Conservation (phyloP, 2,797 vertebrate genomes). For the Tarsius wallacei region DNA sequence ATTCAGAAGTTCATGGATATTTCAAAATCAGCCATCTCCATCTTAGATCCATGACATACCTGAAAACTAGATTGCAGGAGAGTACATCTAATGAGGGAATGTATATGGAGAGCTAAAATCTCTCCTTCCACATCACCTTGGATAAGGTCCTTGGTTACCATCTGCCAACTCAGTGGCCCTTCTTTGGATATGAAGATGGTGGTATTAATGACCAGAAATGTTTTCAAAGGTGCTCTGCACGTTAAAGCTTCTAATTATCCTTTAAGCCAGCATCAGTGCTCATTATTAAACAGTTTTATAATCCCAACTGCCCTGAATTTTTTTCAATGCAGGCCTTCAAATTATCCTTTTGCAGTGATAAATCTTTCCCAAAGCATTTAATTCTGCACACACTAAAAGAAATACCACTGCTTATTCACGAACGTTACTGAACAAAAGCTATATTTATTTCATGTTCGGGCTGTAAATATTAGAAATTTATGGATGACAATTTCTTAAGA, state of each 20-base stretch:
- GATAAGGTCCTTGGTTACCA: constrained; percentile 50
- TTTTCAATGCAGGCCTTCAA: constrained; percentile 57
- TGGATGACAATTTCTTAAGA: constrained; percentile 79
- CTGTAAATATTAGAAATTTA: constrained; percentile 82
- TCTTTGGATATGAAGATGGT: constrained; percentile 46
- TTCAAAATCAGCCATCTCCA: background rate
- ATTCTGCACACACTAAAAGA: constrained; percentile 75
- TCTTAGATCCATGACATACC: constrained; percentile 52
- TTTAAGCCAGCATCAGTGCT: constrained; percentile 48
- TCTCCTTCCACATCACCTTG: constrained; percentile 68
- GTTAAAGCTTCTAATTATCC: constrained; percentile 76
- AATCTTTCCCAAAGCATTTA: constrained; percentile 75
- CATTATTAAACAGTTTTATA: constrained; percentile 80
- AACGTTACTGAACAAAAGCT: constrained; percentile 73
- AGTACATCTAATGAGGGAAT: constrained; percentile 52
- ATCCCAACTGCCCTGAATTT: constrained; percentile 72
- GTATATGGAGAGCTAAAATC: constrained; percentile 23
- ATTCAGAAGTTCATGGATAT: background rate
- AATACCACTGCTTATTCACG: constrained; percentile 77
- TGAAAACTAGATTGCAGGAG: background rate
- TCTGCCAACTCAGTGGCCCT: background rate
- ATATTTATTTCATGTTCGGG: constrained; percentile 60
- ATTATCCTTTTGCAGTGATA: constrained; percentile 73
- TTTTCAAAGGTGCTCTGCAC: constrained; percentile 55
- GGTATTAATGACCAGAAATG: constrained; percentile 57